Percentiles rank a stretch among this genome's conserved stretches.
Conservation (phyloP, 2,888 invertebrate genomes). For the Ophioninae sp. region DNA sequence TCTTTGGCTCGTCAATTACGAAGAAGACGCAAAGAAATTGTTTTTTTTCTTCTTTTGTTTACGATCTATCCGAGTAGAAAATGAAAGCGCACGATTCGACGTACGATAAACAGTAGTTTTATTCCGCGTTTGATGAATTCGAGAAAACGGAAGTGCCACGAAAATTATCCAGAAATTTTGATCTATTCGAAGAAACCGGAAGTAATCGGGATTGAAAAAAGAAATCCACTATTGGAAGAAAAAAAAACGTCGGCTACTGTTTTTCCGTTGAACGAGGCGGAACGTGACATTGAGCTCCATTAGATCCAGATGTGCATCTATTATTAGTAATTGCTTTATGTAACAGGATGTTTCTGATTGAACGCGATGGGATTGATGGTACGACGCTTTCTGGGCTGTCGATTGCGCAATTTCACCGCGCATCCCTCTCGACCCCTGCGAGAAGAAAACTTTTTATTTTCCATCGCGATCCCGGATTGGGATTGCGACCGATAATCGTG, state of each 20-base stretch:
- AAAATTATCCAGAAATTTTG: background rate
- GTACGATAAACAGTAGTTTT: background rate
- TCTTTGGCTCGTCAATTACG: no score
- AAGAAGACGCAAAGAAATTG: no score
- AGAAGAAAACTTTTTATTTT: slow-evolving; percentile 8
- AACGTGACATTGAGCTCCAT: slow-evolving; percentile 59
- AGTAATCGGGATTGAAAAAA: background rate
- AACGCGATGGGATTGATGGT: slow-evolving; percentile 46
- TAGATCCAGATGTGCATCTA: slow-evolving; percentile 63
- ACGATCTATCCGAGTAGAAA: no score
- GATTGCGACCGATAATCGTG: background rate
- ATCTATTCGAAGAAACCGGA: background rate
- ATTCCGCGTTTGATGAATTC: background rate
- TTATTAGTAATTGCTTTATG: slow-evolving; percentile 59
- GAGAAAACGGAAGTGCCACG: background rate
- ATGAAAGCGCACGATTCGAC: no score
- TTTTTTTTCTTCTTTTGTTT: no score
- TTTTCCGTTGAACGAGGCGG: slow-evolving; percentile 4
- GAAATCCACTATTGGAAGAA: background rate
- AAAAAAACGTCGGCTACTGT: background rate
- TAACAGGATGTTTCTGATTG: slow-evolving; percentile 46
- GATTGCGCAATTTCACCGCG: slow-evolving; percentile 38
- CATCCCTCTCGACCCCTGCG: slow-evolving; percentile 15
- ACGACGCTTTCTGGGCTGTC: slow-evolving; percentile 11
- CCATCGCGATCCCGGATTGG: background rate